A percentile compares a stretch with the other conserved stretches of the same genome.
These are phyloP conservation scores for Bombus confusus DNA, from an alignment of 1,140 invertebrate species.

Conservation along the genomic window DNA sequence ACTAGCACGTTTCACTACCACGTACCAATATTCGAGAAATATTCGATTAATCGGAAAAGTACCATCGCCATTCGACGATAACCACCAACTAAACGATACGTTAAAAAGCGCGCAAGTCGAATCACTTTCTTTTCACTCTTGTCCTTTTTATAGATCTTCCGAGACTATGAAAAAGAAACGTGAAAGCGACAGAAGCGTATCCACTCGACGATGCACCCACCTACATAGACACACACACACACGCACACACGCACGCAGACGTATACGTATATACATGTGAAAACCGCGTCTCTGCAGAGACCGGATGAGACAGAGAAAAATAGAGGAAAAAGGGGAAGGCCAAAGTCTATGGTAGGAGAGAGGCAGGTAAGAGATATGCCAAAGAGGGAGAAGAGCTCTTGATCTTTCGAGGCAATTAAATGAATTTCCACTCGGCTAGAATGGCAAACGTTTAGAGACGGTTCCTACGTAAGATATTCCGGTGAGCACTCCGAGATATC, in stretches of 20 bases:
- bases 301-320: slow-evolving; percentile 1
- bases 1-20: too few species aligned
- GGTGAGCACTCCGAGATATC: slow-evolving; percentile 65
- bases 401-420: slow-evolving; percentile 71
- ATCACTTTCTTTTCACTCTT: slow-evolving; percentile 1
- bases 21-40: too few species aligned
- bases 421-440: slow-evolving; percentile 71
- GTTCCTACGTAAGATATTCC: slow-evolving; percentile 70
- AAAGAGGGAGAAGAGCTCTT: slow-evolving; percentile 68
- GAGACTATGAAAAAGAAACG: background rate
- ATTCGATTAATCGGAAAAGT: background rate
- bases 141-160: background rate
- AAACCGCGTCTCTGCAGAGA: slow-evolving; percentile 12
- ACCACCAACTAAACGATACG: background rate
- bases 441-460: slow-evolving; percentile 72
- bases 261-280: background rate
- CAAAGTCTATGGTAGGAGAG: slow-evolving; percentile 5
- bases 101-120: background rate
- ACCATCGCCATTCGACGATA: background rate
- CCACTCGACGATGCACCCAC: background rate
- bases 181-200: background rate
- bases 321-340: background rate
- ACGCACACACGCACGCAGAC: background rate
- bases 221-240: background rate
- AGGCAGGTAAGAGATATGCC: slow-evolving; percentile 34